Evolutionary conservation across 2,113 vertebrate species (phyloP).

Genomic region (Hippopotamus amphibius): DNA sequence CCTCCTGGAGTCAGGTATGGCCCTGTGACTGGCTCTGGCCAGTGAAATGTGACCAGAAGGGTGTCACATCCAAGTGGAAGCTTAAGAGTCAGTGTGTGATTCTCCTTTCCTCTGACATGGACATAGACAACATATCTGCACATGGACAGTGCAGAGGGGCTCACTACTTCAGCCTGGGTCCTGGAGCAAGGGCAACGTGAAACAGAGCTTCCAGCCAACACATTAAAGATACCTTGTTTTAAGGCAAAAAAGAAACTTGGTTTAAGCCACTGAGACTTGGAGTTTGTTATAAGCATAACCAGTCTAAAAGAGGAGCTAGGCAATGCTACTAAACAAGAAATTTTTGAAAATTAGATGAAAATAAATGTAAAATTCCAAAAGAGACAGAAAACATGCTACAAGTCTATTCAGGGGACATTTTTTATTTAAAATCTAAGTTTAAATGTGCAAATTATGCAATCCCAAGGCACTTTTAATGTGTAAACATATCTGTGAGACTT

Average conservation of each 20-base stretch:
- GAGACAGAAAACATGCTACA: conserved; percentile 11
- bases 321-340: conserved; percentile 29
- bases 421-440: conserved; percentile 57
- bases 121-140: not conserved
- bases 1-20: not conserved
- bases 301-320: not conserved
- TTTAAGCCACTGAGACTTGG: not conserved
- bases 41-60: not conserved
- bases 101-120: not conserved
- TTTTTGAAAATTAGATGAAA: not conserved
- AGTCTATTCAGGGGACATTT: not conserved
- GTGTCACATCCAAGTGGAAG: not conserved
- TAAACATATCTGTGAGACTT: conserved; percentile 59
- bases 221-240: not conserved
- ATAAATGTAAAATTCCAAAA: conserved; percentile 48
- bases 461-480: conserved; percentile 55
- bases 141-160: not conserved
- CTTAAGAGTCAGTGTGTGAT: not conserved
- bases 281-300: not conserved
- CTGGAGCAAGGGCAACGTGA: not conserved
- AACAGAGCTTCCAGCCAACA: not conserved
- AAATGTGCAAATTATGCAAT: conserved; percentile 61
- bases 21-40: not conserved
- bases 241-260: not conserved
- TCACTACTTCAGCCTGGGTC: not conserved